These are phyloP conservation scores for Cryptotermes secundus DNA, from an alignment of 1,140 invertebrate species.

Conservation along the genomic window DNA sequence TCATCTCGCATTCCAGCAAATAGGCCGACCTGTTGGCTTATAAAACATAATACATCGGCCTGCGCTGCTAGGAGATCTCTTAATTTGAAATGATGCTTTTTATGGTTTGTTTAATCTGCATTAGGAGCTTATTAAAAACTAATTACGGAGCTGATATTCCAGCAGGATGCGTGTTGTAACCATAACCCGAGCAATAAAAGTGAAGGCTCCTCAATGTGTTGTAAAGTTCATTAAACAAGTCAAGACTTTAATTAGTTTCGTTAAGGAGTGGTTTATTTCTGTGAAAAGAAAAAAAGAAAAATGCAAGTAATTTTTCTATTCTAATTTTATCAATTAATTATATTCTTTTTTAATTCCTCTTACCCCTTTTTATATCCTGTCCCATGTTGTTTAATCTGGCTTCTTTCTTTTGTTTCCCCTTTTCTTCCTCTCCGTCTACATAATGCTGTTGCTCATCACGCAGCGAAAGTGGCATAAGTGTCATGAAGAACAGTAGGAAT, in stretches of 20 bases:
- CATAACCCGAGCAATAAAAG: background rate
- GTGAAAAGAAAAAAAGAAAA: background rate
- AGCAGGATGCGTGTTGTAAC: background rate
- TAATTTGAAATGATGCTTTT: conserved; percentile 8
- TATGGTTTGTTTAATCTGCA: conserved; percentile 17
- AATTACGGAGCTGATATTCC: background rate
- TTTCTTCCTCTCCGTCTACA: background rate
- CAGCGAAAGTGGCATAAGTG: background rate
- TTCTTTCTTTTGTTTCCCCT: background rate
- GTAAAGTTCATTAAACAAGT: conserved; percentile 29
- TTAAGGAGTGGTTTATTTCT: background rate
- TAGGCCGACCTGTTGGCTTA: background rate
- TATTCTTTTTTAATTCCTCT: background rate
- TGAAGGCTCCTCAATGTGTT: conserved; percentile 21
- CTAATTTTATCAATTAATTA: conserved; percentile 21
- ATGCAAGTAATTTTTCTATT: conserved; percentile 3
- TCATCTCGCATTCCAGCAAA: background rate
- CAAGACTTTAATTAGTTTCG: conserved; percentile 27
- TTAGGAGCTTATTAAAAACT: conserved; percentile 20
- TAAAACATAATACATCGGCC: background rate
- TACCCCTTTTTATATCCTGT: conserved; percentile 2
- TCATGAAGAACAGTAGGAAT: too few species aligned
- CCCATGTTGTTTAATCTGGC: background rate
- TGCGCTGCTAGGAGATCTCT: background rate
- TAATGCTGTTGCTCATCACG: background rate